Evolutionary conservation across 2,797 vertebrate species (phyloP).

Genomic region (Pseudochirops cupreus): DNA sequence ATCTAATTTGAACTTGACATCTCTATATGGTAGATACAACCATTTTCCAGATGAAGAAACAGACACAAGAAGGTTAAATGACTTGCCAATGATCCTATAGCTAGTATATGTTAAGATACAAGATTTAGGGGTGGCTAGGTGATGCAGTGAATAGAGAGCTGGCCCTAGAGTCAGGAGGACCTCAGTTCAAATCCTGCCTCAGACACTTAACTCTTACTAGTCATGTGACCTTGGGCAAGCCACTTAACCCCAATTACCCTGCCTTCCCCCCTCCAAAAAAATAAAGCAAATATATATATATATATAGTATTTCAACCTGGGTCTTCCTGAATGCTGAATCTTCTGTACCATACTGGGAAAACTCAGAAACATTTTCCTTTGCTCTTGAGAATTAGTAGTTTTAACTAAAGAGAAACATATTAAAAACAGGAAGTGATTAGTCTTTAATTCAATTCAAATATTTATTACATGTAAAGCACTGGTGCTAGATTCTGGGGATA

Average conservation of each 20-base stretch:
- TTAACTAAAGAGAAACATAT: not conserved
- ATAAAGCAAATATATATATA: no score
- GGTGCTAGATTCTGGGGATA: no score
- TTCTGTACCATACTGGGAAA: not conserved
- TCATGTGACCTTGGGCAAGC: no score
- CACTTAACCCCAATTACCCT: no score
- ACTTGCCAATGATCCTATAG: not conserved
- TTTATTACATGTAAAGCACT: no score
- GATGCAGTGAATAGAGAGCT: no score
- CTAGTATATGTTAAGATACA: not conserved
- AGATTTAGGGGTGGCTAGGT: not conserved
- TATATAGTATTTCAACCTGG: no score
- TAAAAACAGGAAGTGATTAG: not conserved
- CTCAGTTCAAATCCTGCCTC: no score
- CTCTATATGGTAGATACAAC: not conserved
- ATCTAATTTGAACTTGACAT: not conserved
- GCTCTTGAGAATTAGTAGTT: not conserved
- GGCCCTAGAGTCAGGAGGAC: no score
- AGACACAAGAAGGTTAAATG: not conserved
- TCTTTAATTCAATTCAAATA: not conserved
- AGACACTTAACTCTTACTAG: no score
- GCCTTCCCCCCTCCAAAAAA: no score
- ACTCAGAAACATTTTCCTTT: no score
- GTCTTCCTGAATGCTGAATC: not conserved
- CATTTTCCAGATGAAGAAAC: not conserved